phyloP scores from a whole-genome alignment of 2,888 invertebrate genomes.

The Byasa hedistus region DNA sequence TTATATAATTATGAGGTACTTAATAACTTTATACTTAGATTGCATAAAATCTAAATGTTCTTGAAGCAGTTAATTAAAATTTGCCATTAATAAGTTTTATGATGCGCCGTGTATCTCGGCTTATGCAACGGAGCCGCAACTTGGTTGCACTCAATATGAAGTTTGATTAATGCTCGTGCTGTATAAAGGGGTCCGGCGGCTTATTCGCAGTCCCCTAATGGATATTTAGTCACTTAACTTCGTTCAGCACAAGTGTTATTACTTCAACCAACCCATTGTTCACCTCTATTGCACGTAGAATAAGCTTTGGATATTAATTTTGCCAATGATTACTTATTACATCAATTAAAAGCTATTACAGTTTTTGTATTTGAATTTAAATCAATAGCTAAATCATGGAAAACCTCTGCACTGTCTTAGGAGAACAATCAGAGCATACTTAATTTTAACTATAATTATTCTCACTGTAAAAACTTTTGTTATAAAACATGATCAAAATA shows the following conservation, averaged over 20 bases:
- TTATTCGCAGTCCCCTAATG: slow-evolving; percentile 11
- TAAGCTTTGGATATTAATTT: too few species aligned
- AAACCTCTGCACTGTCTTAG: too few species aligned
- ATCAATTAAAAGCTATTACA: too few species aligned
- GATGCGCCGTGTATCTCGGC: slow-evolving; percentile 4
- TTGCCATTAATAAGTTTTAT: slow-evolving; percentile 1
- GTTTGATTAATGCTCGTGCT: slow-evolving; percentile 20
- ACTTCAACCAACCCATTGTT: background rate
- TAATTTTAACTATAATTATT: too few species aligned
- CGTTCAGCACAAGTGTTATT: background rate
- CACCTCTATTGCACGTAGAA: background rate
- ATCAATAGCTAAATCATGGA: too few species aligned
- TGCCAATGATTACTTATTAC: too few species aligned
- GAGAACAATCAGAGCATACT: too few species aligned
- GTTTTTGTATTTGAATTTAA: too few species aligned
- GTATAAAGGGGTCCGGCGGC: slow-evolving; percentile 10
- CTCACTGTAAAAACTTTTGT: too few species aligned
- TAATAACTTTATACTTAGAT: too few species aligned
- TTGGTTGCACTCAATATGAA: slow-evolving; percentile 21
- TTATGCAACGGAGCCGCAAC: slow-evolving; percentile 13
- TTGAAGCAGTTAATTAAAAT: slow-evolving; percentile 2
- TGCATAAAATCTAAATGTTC: background rate
- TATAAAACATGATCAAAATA: too few species aligned
- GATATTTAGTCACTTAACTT: slow-evolving; percentile 10
- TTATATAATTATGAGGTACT: too few species aligned